Evolutionary conservation across 2,797 vertebrate species (phyloP), one percentile per base, ranked within the genome.

Genomic region (Hipposideros larvatus): DNA sequence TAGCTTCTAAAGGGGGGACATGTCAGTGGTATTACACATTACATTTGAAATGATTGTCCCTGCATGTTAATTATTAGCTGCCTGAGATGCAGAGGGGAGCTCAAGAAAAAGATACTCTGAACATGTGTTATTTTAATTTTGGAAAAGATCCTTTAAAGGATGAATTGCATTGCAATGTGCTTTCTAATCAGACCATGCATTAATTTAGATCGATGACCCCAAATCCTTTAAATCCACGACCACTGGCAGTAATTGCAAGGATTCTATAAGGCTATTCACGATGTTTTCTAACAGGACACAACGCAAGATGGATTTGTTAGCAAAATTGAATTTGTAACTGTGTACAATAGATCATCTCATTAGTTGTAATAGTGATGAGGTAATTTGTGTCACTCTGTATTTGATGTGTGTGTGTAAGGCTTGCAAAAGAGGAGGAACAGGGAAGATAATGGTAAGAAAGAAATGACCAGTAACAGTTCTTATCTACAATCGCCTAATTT

Each of bases 181-280:
- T 97, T 95, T 96, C 61, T 97, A 97, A 98, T 98, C 95, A 96
- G 70, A 90, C 34, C 2, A 28, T 34, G 68, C 53, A 94, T 98
- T 97, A 96, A 98, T 98, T 98, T 98, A 97, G 94, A 98, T 96
- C 88, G 43, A 97, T 98, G 95, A 98, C 92, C 87, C 57, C 59
- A 84, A 97, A 95, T 97, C 87, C 83, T 97, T 95, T 96, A 97
- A 98, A 97, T 96, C 80, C 74, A 73, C 82, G 11, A 85, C 96
- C 82, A 94, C 61, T 95, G 90, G 46, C 57, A 73, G 74, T 97
- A 97, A 98, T 97, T 91, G 84, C 51, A 96, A 95, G 86, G 61
- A 80, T 91, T 95, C 91, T 96, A 18, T 78, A 97, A 93, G 83
- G 68, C 34, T 94, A 15, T 97, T 98, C 97, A 90, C 96, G 77